These are phyloP conservation scores for Psix sp. DNA, from an alignment of 1,140 invertebrate genomes.

Conservation along the genomic window DNA sequence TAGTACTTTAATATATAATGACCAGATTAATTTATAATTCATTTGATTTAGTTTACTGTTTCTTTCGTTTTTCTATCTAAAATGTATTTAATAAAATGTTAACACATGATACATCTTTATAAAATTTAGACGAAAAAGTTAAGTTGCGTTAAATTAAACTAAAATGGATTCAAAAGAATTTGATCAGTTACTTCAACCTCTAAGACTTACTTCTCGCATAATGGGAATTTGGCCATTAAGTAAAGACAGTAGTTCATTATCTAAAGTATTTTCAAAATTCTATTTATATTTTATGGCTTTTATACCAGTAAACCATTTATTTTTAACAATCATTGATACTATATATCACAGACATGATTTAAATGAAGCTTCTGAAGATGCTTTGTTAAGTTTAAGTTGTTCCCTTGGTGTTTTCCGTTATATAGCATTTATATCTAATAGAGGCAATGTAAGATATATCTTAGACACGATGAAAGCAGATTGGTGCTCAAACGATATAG, in stretches of 20 bases:
- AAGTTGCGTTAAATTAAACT: too few relatives aligned
- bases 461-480: constrained; percentile 14
- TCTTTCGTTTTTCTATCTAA: too few relatives aligned
- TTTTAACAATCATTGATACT: constrained; percentile 1
- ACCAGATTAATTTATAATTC: too few relatives aligned
- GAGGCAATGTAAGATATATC: constrained; percentile 16
- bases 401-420: constrained; percentile 7
- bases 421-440: constrained; percentile 3
- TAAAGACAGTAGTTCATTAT: neutral
- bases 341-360: constrained; percentile 3
- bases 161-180: constrained; percentile 13
- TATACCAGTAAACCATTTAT: neutral
- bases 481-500: constrained; percentile 13
- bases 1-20: too few relatives aligned
- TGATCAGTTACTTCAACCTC: constrained; percentile 10
- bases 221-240: constrained; percentile 28
- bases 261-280: neutral
- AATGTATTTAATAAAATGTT: too few relatives aligned
- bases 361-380: constrained; percentile 11
- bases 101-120: neutral
- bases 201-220: constrained; percentile 2
- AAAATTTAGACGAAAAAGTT: too few relatives aligned
- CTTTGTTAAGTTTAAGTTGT: constrained; percentile 4
- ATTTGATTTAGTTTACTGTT: too few relatives aligned
- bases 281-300: neutral